phyloP scores from a whole-genome alignment of 2,888 invertebrate species.

The Thecophora atra region DNA sequence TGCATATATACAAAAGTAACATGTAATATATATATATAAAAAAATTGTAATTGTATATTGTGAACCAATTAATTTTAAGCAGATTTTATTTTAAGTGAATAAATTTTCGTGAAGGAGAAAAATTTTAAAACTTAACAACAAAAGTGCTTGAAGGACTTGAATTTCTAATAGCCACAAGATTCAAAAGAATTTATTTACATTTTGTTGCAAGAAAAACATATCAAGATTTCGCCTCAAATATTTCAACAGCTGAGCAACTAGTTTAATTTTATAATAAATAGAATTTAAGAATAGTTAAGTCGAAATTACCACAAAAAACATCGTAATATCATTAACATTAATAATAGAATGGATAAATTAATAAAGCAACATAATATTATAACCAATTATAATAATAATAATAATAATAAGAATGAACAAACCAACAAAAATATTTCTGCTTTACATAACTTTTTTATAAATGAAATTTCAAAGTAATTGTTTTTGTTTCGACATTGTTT shows the following conservation, averaged over 20 bases:
- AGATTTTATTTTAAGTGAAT: conserved; percentile 12
- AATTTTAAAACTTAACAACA: not conserved
- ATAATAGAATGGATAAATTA: no score
- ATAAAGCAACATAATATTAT: not conserved
- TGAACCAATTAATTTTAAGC: not conserved
- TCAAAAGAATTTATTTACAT: not conserved
- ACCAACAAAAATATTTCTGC: conserved; percentile 45
- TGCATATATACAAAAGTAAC: not conserved
- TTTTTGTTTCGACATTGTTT: no score
- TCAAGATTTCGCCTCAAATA: not conserved
- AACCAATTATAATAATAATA: not conserved
- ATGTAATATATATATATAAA: not conserved
- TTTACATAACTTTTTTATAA: conserved; percentile 32
- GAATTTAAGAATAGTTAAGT: no score
- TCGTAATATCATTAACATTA: no score
- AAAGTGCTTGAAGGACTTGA: not conserved
- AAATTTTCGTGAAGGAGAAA: not conserved
- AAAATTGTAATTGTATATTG: conserved; percentile 11
- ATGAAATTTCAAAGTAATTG: conserved; percentile 1
- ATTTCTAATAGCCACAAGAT: not conserved
- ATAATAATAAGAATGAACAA: conserved; percentile 42
- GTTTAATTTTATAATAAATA: not conserved
- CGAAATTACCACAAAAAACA: no score
- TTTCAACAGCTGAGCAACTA: not conserved
- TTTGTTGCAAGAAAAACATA: no score